Conservation (phyloP, 2,113 vertebrate species). For the Strix aluco region DNA sequence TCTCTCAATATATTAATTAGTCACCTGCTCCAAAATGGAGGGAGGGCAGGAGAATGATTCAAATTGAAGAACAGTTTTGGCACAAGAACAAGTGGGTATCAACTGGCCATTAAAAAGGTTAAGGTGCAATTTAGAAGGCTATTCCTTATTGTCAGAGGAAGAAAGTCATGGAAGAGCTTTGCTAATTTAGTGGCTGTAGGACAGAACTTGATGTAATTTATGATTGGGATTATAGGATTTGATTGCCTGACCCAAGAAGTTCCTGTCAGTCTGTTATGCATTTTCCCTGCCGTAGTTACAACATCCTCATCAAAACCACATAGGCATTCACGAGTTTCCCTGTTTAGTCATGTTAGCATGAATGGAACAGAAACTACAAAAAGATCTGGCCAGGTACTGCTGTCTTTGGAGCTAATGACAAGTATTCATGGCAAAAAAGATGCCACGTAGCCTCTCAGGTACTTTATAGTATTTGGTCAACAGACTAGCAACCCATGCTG, state of each 20-base stretch:
- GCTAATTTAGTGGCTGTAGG: not conserved
- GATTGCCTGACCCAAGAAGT: not conserved
- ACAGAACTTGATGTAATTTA: not conserved
- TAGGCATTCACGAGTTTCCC: not conserved
- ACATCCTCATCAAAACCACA: not conserved
- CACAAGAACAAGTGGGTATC: not conserved
- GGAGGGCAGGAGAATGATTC: not conserved
- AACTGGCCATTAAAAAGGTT: not conserved
- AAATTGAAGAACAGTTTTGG: not conserved
- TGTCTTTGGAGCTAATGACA: not conserved
- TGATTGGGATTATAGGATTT: not conserved
- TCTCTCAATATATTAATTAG: not conserved
- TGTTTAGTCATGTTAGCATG: not conserved
- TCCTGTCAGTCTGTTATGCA: not conserved
- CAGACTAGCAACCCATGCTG: accelerated
- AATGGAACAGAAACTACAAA: not conserved
- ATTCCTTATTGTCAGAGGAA: not conserved
- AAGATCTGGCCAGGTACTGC: not conserved
- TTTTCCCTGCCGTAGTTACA: not conserved
- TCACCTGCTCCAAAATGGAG: not conserved
- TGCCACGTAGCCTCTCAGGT: not conserved
- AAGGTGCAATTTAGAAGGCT: not conserved
- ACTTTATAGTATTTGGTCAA: not conserved
- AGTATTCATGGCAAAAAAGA: not conserved
- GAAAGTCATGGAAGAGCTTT: not conserved